Evolutionary conservation across 2,888 invertebrate genomes (phyloP), one percentile per base, ranked within the genome.

Genomic region (Mycalesis mineus): DNA sequence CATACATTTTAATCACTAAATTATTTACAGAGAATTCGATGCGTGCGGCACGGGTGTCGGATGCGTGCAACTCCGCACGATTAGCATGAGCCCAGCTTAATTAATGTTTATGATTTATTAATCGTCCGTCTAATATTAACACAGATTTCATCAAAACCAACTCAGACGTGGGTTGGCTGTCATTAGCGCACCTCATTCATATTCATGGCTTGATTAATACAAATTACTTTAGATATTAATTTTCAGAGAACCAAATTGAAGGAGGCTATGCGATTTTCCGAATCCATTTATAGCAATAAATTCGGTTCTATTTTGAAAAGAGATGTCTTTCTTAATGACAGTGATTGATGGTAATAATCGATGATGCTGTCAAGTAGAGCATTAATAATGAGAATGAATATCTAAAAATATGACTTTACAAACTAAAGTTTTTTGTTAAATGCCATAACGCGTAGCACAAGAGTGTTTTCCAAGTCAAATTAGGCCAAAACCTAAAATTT

Each of bases 181-280:
- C 77, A 75, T 73, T 72, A 74, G 73, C 68, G 72, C 66, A 65
- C 57, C 67, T 73, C 73, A 78, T 82, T 68, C 73, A 81, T 82
- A 82, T 82, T 82, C 80, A 82, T 77, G 74, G 77, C 60, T 75
- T 79, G 80, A 82, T 83, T 82, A 80, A 78, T 80, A 80, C 77
- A 76, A 82, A 83, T 75, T 74, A 72, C 72, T 74, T 63, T 65
- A 75, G 74, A 75, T 78, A 82, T 79, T 80, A 80, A 80, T 80
- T 77, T 78, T 71, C 17, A 56, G 49, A 44, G 15, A 49, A 44
- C 57, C 37, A 17, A 60, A 57, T 53, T 15, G 33, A 17, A n/a
- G 17, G 55, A 28, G 40, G 52, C 52, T 57, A 33, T 45, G 52
- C 45, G 47, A 48, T 22, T 40, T 57, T 52, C 45, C 29, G 14